Conservation (phyloP, 2,888 invertebrate species). For the Prionchulus punctatus region DNA sequence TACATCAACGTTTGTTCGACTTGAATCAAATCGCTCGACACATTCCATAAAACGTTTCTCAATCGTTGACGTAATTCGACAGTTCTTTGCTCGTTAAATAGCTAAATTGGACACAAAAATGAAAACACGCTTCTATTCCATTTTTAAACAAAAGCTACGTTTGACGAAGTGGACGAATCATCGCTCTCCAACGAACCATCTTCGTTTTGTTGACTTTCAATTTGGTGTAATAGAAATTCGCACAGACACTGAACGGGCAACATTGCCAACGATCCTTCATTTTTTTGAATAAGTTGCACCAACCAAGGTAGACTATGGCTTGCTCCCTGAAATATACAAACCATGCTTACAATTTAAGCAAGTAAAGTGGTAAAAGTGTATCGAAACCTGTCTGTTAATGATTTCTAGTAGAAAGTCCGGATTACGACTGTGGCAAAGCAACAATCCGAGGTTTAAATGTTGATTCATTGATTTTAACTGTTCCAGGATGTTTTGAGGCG, state of each 20-base stretch:
- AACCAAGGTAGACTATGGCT: conserved; percentile 92
- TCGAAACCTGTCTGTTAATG: conserved; percentile 66
- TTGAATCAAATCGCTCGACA: conserved; percentile 14
- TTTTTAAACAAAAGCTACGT: no score
- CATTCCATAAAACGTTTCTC: not conserved
- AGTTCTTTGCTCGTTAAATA: not conserved
- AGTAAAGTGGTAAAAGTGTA: not conserved
- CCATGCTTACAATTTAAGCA: not conserved
- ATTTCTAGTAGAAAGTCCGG: conserved; percentile 82
- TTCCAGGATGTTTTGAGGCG: conserved; percentile 58
- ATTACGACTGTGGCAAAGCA: conserved; percentile 67
- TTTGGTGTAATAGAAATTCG: conserved; percentile 61
- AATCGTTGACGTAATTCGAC: not conserved
- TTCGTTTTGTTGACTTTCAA: conserved; percentile 11
- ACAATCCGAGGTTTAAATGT: conserved; percentile 63
- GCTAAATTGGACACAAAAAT: no score
- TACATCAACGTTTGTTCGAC: conserved; percentile 53
- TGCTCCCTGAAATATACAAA: conserved; percentile 38
- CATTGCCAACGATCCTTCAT: conserved; percentile 69
- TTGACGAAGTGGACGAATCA: no score
- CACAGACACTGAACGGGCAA: conserved; percentile 92
- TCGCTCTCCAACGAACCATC: no score
- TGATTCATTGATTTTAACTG: conserved; percentile 59
- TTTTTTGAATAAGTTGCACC: conserved; percentile 75
- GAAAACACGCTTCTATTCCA: no score